These are phyloP conservation scores for Dasysyrphus tricinctus DNA, from an alignment of 2,888 invertebrate species.

Conservation along the genomic window DNA sequence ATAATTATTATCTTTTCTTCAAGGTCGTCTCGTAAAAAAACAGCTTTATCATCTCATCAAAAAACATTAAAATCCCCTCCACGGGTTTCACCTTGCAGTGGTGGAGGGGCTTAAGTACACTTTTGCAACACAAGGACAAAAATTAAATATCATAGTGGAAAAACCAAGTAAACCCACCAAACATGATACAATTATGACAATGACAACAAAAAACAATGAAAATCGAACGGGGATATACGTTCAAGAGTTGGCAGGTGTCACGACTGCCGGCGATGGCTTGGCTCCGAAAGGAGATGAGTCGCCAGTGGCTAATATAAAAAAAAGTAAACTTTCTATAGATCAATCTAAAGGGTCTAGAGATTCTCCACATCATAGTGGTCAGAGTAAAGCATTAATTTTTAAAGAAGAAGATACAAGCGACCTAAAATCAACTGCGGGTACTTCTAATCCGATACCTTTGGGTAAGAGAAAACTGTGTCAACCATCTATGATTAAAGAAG, in stretches of 20 bases:
- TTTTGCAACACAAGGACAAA: too few relatives aligned
- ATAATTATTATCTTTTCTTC: too few relatives aligned
- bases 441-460: too few relatives aligned
- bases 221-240: neutral
- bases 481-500: neutral
- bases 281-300: constrained; percentile 61
- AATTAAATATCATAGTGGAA: neutral
- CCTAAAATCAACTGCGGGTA: too few relatives aligned
- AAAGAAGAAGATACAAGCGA: too few relatives aligned
- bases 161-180: constrained; percentile 54
- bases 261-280: constrained; percentile 71
- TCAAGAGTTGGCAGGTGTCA: constrained; percentile 65
- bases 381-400: too few relatives aligned
- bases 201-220: neutral
- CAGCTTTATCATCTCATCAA: neutral
- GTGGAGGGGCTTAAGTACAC: constrained; percentile 22
- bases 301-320: constrained; percentile 47
- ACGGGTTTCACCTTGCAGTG: constrained; percentile 19
- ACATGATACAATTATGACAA: constrained; percentile 34
- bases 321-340: neutral
- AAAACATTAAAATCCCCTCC: neutral
- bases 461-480: too few relatives aligned
- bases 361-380: neutral
- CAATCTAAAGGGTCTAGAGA: too few relatives aligned
- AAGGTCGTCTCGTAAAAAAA: too few relatives aligned